Base-by-base conservation (phyloP, 2,113 vertebrate genomes). In the Petroica traversi region DNA sequence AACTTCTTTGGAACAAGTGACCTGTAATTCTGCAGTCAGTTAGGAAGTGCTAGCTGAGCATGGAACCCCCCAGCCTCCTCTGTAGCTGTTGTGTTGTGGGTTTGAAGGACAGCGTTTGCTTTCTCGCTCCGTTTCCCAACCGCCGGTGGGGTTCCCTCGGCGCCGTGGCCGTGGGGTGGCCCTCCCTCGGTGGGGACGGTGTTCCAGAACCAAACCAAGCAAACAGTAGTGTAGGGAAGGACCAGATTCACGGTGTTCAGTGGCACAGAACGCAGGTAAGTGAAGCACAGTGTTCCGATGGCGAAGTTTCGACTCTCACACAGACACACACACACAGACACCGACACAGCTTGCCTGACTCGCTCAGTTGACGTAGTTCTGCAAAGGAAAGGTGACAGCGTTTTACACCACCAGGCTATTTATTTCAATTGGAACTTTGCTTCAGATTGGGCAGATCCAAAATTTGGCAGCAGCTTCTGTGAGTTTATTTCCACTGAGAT, bases 231-330 rank as follows among this genome's bases (percentile, higher is more conserved):
- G 81, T 97, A 97, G 97, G 94, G 95, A 97, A 98, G 96, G 97
- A 97, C 97, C 97, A 97, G 97, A 96, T 96, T 89, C 77, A 86
- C 79, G 92, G 95, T 97, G 95, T 97, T 97, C 97, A 96, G 97
- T 96, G 97, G 95, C 97, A 97, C 98, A 97, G 97, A 96, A 94
- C 96, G 97, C 98, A 98, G 97, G 97, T 98, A 95, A 95, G 94
- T 96, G 96, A 97, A 98, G 98, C 98, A 98, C 98, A 98, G 98
- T 98, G 98, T 98, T 98, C 10, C 4, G 34, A 97, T 98, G 84
- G 94, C 95, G 0, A 96, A 97, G 95, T 97, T 97, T 97, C 75
- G n/a, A 93, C 96, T 97, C 96, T 96, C 85, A 93, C 96, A 89
- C 46, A 52, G 31, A 91, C 93, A 92, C 79, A 89, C 82, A 40